These are phyloP conservation scores for Anaspis maculata DNA, from an alignment of 2,888 invertebrate genomes.

Conservation along the genomic window DNA sequence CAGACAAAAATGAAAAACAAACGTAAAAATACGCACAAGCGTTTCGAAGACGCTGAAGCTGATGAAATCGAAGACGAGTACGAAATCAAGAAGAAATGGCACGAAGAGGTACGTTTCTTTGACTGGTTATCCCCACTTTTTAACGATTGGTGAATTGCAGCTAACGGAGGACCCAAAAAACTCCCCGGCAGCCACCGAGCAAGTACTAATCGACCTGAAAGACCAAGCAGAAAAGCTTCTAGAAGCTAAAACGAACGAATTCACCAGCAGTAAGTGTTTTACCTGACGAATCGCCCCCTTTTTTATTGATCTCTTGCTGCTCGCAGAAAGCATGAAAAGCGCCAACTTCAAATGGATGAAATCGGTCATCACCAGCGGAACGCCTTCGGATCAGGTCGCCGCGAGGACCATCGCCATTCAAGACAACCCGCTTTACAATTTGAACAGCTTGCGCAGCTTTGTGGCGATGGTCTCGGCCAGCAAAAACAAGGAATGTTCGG, in stretches of 20 bases:
- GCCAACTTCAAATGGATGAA: constrained; percentile 70
- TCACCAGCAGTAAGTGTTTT: constrained; percentile 50
- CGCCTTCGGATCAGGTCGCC: constrained; percentile 77
- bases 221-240: constrained; percentile 59
- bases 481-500: constrained; percentile 63
- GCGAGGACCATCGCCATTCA: constrained; percentile 74
- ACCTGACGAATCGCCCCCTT: constrained; percentile 1
- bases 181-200: constrained; percentile 42
- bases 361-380: constrained; percentile 71
- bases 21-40: background rate
- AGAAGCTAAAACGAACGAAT: constrained; percentile 55
- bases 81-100: constrained; percentile 56
- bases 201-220: constrained; percentile 51
- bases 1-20: no score
- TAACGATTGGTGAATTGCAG: no score
- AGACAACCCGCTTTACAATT: constrained; percentile 74
- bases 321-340: constrained; percentile 47
- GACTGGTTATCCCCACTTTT: constrained; percentile 2
- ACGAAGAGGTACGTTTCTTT: constrained; percentile 46
- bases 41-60: background rate
- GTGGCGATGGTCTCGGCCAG: constrained; percentile 70
- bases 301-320: background rate
- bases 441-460: constrained; percentile 60
- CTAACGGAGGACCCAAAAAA: constrained; percentile 45
- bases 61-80: constrained; percentile 36